Evolutionary conservation across 1,140 invertebrate genomes (phyloP), one percentile per base, ranked within the genome.

Genomic region (Ditylenchus dipsaci): DNA sequence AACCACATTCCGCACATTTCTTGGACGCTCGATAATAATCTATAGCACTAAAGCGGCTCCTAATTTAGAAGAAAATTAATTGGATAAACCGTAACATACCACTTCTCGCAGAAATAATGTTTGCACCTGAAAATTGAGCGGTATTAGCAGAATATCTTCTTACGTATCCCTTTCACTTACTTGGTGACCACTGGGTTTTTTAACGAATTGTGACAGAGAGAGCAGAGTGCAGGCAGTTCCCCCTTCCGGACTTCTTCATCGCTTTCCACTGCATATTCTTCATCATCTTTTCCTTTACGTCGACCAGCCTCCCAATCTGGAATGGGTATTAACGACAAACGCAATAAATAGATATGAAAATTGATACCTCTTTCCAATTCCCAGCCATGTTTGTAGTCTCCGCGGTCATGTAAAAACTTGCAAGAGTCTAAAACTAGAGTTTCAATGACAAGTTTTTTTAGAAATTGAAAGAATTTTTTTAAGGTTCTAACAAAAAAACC

Each of bases 101-200:
- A n/a, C n/a, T n/a, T n/a, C n/a, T n/a, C 84, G 97, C 93, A 84
- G 93, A 98, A 84, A 97, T 97, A 83, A 97, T 97, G 86, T 97
- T 94, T 78, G 93, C 91, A 83, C 95, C 97, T 81, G 91, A 93
- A 80, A 27, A 88, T 87, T 72, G 75, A 81, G 76, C 65, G 80
- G n/a, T n/a, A 45, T 11, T 45, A 45, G n/a, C 11, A 13, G 74
- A 71, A 58, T 30, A n/a, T n/a, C n/a, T n/a, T n/a, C n/a, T n/a
- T n/a, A n/a, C n/a, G n/a, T n/a, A n/a, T n/a, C n/a, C n/a, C n/a
- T n/a, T n/a, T n/a, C n/a, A n/a, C 43, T 13, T 84, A 93, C 91
- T 94, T 97, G 1, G 94, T 96, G 1, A 95, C 88, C 3, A 98
- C 87, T 0, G 95, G 95, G 83, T 93, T 88, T 19, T 86, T 88